A percentile compares a stretch with the other conserved stretches of the same genome.
phyloP scores from a whole-genome alignment of 2,113 vertebrate species.

The Butastur rufipennis region DNA sequence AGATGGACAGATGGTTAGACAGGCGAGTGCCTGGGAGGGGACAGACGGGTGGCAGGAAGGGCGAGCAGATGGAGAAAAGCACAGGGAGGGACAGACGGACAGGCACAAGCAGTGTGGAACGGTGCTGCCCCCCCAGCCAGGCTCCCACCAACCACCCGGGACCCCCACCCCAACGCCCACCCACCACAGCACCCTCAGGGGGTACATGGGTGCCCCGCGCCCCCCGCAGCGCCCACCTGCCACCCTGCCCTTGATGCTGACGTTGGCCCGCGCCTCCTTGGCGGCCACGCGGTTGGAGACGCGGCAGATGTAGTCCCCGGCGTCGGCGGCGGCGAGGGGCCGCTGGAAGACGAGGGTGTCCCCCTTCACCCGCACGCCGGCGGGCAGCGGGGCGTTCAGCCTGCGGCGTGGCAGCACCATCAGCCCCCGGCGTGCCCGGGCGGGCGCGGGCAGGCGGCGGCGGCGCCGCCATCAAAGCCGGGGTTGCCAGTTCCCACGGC shows the following conservation, averaged over 20 bases:
- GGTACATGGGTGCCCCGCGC: too few relatives aligned
- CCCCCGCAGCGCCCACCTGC: neutral
- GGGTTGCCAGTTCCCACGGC: neutral
- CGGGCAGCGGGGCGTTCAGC: slow-evolving; percentile 75
- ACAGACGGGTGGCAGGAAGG: too few relatives aligned
- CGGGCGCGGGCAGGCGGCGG: neutral
- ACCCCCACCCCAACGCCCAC: neutral
- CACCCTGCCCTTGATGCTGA: slow-evolving; percentile 70
- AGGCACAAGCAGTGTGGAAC: neutral
- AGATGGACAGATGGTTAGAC: neutral
- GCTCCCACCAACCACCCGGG: neutral
- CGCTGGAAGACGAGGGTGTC: slow-evolving; percentile 76
- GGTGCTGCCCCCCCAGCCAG: neutral
- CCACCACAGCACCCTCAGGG: neutral
- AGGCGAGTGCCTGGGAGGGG: neutral
- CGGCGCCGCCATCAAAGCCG: neutral
- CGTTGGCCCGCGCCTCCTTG: slow-evolving; percentile 46
- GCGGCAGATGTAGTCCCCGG: slow-evolving; percentile 79
- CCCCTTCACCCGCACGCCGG: slow-evolving; percentile 57
- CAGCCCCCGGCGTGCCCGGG: neutral
- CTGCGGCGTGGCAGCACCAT: slow-evolving; percentile 53
- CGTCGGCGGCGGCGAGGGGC: slow-evolving; percentile 70
- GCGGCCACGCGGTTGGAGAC: slow-evolving; percentile 74
- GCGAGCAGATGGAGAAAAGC: too few relatives aligned
- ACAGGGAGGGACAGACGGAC: neutral